Evolutionary conservation across 2,113 vertebrate species (phyloP).

Genomic region (Rhinolophus sinicus): DNA sequence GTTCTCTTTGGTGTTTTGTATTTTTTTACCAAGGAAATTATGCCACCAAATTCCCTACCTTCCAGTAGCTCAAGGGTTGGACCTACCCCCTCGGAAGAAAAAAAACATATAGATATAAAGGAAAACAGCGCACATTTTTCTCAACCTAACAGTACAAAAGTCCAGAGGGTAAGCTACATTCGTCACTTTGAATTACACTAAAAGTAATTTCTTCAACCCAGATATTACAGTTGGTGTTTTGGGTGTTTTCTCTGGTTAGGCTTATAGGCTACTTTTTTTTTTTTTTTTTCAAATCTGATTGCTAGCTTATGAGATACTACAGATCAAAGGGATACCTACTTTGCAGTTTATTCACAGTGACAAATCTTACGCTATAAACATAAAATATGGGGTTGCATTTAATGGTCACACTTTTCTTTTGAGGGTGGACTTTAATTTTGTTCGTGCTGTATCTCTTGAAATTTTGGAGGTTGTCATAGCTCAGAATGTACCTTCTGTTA

Average conservation of each 20-base stretch:
- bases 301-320: constrained; percentile 47
- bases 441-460: constrained; percentile 54
- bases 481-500: constrained; percentile 64
- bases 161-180: constrained; percentile 71
- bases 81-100: constrained; percentile 66
- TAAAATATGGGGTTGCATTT: constrained; percentile 59
- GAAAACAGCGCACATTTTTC: constrained; percentile 69
- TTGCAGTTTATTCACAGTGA: constrained; percentile 66
- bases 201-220: constrained; percentile 54
- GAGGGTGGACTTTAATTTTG: constrained; percentile 55
- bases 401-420: constrained; percentile 66
- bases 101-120: constrained; percentile 76
- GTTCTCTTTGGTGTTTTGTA: constrained; percentile 60
- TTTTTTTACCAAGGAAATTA: constrained; percentile 64
- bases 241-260: constrained; percentile 65
- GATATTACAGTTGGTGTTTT: constrained; percentile 52
- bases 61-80: constrained; percentile 68
- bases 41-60: constrained; percentile 63
- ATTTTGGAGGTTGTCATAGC: constrained; percentile 60
- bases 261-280: constrained; percentile 31
- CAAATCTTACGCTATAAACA: constrained; percentile 39
- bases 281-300: constrained; percentile 53
- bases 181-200: constrained; percentile 19
- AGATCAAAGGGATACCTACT: constrained; percentile 27
- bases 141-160: constrained; percentile 75